phyloP scores from a whole-genome alignment of 2,888 invertebrate species.

The Mystacides longicornis region DNA sequence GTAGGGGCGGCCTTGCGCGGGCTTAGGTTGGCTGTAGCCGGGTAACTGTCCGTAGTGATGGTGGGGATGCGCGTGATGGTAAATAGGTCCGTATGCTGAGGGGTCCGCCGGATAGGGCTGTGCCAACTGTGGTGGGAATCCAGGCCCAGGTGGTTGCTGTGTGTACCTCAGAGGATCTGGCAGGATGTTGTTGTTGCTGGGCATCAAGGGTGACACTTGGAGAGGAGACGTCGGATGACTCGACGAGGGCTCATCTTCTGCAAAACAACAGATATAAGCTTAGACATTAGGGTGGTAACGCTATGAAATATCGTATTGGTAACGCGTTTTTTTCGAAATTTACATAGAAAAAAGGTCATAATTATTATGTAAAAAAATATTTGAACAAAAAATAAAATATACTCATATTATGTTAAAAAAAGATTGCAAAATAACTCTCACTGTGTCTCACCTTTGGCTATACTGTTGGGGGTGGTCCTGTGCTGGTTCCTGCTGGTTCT shows the following conservation, averaged over 20 bases:
- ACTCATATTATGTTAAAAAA: too few relatives aligned
- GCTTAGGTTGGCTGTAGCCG: constrained; percentile 9
- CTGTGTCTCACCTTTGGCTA: constrained; percentile 32
- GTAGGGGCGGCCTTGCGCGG: constrained; percentile 6
- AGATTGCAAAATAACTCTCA: too few relatives aligned
- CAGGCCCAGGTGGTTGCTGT: constrained; percentile 2
- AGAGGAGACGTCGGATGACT: constrained; percentile 26
- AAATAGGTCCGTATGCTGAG: constrained; percentile 59
- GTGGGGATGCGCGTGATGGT: constrained; percentile 35
- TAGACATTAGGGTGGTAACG: too few relatives aligned
- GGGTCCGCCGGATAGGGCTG: constrained; percentile 60
- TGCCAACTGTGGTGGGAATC: constrained; percentile 27
- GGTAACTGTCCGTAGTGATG: constrained; percentile 13
- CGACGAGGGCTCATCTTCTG: constrained; percentile 32
- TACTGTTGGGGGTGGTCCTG: constrained; percentile 34
- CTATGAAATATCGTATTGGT: too few relatives aligned
- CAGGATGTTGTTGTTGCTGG: constrained; percentile 29
- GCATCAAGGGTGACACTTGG: constrained; percentile 26
- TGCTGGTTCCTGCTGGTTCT: constrained; percentile 22
- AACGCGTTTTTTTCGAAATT: too few relatives aligned
- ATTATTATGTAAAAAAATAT: too few relatives aligned
- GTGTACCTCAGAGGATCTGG: constrained; percentile 11
- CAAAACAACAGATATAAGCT: constrained; percentile 24
- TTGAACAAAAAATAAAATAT: too few relatives aligned
- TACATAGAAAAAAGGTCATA: too few relatives aligned